Conservation (phyloP, 2,888 invertebrate genomes). For the Eupithecia pulchellata region DNA sequence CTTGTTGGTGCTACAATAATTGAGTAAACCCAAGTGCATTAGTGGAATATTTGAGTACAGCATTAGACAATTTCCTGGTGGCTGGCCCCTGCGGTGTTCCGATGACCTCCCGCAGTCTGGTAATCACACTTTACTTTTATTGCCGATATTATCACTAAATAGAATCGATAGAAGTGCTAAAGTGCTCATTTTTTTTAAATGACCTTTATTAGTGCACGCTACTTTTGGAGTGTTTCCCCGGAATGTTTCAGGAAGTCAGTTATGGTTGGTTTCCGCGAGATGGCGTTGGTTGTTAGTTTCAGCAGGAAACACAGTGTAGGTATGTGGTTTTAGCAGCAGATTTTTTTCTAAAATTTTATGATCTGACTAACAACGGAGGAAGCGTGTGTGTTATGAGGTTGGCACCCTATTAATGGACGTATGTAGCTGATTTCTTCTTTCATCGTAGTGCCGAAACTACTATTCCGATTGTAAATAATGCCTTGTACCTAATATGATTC, state of each 20-base stretch:
- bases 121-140: constrained; percentile 70
- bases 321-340: neutral
- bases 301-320: neutral
- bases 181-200: constrained; percentile 43
- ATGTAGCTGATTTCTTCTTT: no score
- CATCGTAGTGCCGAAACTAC: no score
- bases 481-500: no score
- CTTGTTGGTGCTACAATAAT: constrained; percentile 34
- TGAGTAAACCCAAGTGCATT: constrained; percentile 49
- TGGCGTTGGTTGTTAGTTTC: constrained; percentile 33
- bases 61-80: constrained; percentile 69
- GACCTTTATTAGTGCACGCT: constrained; percentile 35
- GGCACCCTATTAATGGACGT: no score
- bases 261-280: constrained; percentile 30
- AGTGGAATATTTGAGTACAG: constrained; percentile 64
- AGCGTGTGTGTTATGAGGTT: no score
- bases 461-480: no score
- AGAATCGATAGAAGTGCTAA: constrained; percentile 49
- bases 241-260: constrained; percentile 12
- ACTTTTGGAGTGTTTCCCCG: constrained; percentile 14
- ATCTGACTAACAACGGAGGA: no score
- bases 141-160: constrained; percentile 63
- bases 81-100: constrained; percentile 59
- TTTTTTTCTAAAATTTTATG: neutral
- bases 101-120: constrained; percentile 63